Conservation (phyloP, 2,797 vertebrate species). For the Halcyon chelicuti region DNA sequence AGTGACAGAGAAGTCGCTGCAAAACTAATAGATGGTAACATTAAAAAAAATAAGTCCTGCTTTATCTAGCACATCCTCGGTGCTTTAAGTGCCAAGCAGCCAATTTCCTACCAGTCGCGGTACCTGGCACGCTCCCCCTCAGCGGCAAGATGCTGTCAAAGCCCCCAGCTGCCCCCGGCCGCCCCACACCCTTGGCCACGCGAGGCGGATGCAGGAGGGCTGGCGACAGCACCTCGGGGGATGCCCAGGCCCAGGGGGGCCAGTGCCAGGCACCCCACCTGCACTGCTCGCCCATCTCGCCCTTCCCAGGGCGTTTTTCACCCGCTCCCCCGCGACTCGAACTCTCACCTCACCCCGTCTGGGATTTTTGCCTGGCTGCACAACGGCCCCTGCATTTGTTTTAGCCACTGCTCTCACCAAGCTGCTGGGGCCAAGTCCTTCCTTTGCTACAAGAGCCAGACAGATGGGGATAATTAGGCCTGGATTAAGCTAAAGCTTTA, state of each 20-base stretch:
- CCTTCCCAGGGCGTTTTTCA: background rate
- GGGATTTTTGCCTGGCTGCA: background rate
- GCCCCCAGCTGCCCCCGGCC: fast-evolving
- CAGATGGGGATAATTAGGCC: slow-evolving; percentile 53
- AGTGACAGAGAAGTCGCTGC: fast-evolving
- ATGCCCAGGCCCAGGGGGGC: fast-evolving
- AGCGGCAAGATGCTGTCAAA: fast-evolving
- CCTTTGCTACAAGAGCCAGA: slow-evolving; percentile 5
- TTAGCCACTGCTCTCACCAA: slow-evolving; percentile 32
- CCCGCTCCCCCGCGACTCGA: fast-evolving
- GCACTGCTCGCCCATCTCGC: fast-evolving
- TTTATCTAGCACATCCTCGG: background rate
- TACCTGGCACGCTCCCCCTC: fast-evolving
- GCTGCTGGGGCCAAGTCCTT: background rate
- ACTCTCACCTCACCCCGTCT: fast-evolving
- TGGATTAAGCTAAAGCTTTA: slow-evolving; percentile 11
- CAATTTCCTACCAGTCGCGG: fast-evolving
- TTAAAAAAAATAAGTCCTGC: background rate
- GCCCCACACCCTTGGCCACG: background rate
- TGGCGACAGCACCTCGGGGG: fast-evolving
- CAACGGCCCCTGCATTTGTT: slow-evolving; percentile 38
- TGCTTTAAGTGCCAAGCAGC: background rate
- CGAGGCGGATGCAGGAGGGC: fast-evolving
- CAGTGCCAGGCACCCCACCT: fast-evolving
- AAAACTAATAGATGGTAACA: fast-evolving